Evolutionary conservation across 2,797 vertebrate species (phyloP).

Genomic region (Cryptoblepharus egeriae): DNA sequence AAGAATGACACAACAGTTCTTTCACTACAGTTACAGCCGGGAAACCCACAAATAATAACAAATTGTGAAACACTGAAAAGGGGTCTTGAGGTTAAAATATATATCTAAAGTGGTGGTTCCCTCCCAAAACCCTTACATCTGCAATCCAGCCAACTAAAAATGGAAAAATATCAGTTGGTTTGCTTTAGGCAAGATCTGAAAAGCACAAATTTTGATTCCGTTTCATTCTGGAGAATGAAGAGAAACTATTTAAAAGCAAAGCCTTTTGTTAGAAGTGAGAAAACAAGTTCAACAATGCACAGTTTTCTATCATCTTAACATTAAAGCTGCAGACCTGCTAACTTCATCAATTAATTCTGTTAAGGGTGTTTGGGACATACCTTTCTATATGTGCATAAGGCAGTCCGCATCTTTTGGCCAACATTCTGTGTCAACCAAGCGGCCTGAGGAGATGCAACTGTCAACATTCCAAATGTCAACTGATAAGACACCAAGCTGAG

Average conservation of each 20-base stretch:
- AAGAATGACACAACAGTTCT: not conserved
- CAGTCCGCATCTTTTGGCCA: no score
- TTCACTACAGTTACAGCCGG: conserved; percentile 11
- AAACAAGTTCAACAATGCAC: not conserved
- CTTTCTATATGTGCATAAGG: no score
- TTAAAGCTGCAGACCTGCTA: not conserved
- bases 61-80: conserved; percentile 37
- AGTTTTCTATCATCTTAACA: not conserved
- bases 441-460: no score
- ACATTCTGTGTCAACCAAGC: no score
- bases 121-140: conserved; percentile 16
- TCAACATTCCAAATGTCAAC: no score
- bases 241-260: conserved; percentile 15
- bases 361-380: no score
- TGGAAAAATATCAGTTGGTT: conserved; percentile 26
- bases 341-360: not conserved
- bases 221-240: conserved; percentile 25
- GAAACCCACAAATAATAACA: conserved; percentile 43
- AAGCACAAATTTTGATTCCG: conserved; percentile 58
- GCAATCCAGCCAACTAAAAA: conserved; percentile 9
- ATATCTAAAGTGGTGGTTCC: conserved; percentile 41
- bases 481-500: no score
- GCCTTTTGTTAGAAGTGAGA: not conserved
- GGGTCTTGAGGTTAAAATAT: conserved; percentile 22
- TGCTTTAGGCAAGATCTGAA: not conserved